phyloP scores from a whole-genome alignment of 2,888 invertebrate species.

The Mesoligia furuncula region DNA sequence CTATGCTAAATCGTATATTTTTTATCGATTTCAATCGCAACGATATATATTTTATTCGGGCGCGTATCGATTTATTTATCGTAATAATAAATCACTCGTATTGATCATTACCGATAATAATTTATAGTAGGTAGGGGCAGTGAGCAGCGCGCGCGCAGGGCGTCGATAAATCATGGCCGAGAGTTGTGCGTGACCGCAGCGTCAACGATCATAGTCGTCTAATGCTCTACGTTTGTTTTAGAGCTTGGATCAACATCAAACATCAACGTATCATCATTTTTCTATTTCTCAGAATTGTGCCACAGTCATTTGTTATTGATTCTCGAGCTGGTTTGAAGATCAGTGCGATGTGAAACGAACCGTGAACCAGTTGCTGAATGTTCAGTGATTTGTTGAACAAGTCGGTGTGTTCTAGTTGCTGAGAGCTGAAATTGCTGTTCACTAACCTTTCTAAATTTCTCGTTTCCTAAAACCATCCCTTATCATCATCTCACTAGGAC shows the following conservation, averaged over 20 bases:
- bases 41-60: conserved; percentile 76
- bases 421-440: not conserved
- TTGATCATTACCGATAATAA: conserved; percentile 88
- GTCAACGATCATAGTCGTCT: conserved; percentile 59
- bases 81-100: conserved; percentile 85
- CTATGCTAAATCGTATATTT: conserved; percentile 65
- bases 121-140: conserved; percentile 83
- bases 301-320: conserved; percentile 49
- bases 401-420: not conserved
- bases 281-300: conserved; percentile 42
- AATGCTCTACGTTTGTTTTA: conserved; percentile 66
- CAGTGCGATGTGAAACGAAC: conserved; percentile 5
- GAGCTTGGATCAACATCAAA: conserved; percentile 34
- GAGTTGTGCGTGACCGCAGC: conserved; percentile 66
- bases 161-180: conserved; percentile 76
- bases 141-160: conserved; percentile 68
- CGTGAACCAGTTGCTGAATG: conserved; percentile 5
- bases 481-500: not conserved
- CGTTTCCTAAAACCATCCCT: not conserved
- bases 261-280: conserved; percentile 45
- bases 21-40: conserved; percentile 70
- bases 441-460: not conserved
- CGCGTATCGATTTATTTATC: conserved; percentile 85
- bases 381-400: conserved; percentile 1
- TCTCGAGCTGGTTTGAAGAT: conserved; percentile 14